Evolutionary conservation across 2,797 vertebrate species (phyloP).

Genomic region (Pteropus rufus): DNA sequence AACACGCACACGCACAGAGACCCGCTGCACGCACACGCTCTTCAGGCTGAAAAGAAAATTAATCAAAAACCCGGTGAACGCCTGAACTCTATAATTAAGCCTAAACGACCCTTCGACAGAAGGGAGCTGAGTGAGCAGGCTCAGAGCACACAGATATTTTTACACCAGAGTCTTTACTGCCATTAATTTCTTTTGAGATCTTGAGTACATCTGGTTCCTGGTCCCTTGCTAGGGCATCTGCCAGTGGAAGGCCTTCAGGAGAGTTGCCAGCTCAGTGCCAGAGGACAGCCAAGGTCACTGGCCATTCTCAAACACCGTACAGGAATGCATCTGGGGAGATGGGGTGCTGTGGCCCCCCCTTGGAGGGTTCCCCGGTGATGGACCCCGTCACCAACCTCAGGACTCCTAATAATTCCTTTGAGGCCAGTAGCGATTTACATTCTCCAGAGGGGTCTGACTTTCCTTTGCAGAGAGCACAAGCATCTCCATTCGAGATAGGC

Average conservation of each 20-base stretch:
- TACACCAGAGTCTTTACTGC: slow-evolving; percentile 10
- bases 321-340: not conserved
- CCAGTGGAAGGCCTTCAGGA: not conserved
- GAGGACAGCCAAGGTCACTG: slow-evolving; percentile 11
- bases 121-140: slow-evolving; percentile 36
- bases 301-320: not conserved
- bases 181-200: slow-evolving; percentile 58
- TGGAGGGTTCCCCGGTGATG: rapidly evolving
- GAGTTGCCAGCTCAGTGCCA: not conserved
- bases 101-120: slow-evolving; percentile 48
- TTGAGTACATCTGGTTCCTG: slow-evolving; percentile 54
- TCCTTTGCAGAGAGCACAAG: not conserved
- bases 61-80: slow-evolving; percentile 59
- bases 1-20: not conserved
- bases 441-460: not conserved
- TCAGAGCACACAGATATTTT: slow-evolving; percentile 55
- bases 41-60: slow-evolving; percentile 69
- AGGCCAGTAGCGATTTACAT: not conserved
- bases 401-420: not conserved
- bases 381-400: not conserved
- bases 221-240: slow-evolving; percentile 20
- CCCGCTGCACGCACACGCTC: slow-evolving; percentile 32
- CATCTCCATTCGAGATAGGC: not conserved
- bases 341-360: too few species aligned
- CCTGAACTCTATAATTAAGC: slow-evolving; percentile 50